Base-by-base conservation (phyloP, 2,888 invertebrate species). In the Sinohyriopsis cumingii region DNA sequence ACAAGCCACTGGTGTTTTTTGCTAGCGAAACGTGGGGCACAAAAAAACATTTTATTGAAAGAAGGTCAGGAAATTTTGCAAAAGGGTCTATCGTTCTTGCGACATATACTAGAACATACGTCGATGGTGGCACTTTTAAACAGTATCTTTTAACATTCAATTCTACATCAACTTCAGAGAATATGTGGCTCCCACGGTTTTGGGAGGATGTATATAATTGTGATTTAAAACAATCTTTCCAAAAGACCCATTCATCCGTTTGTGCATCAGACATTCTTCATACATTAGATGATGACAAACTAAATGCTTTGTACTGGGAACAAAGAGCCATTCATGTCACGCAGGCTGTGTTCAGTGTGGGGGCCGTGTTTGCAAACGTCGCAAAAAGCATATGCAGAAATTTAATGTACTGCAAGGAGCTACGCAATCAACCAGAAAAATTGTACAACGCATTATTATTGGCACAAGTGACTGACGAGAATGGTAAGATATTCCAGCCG, bases 1-100 rank as follows among this genome's bases (percentile, higher is more conserved):
- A 45, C 45, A 68, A 68, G 1, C 69, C 73, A 9, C 71, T 81
- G 22, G 73, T 79, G 28, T 86, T 86, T 54, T 72, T 86, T n/a
- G 83, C 83, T 22, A 84, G 85, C 65, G 85, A 86, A 63, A 79
- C 81, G 1, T 86, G 86, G 86, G 84, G 85, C n/a, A 77, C 76
- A 0, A 79, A 76, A 60, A 24, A 45, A 3, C 59, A 72, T 5
- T 63, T 84, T 19, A 56, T 84, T 12, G 55, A 65, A 19, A 71
- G 66, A 5, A 65, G 68, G 1, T 53, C 73, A 3, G 82, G 78
- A 1, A 68, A 75, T 24, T 72, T 62, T n/a, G 79, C 82, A 6
- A 70, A 74, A 28, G 85, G 85, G 3, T 76, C 84, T 0, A n/a
- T 84, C 0, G 78, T 82, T 5, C 76, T 84, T 33, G 79, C 76